A percentile compares a stretch with the other conserved stretches of the same genome.
Conservation (phyloP, 2,888 invertebrate species). For the Aporophyla lueneburgensis region DNA sequence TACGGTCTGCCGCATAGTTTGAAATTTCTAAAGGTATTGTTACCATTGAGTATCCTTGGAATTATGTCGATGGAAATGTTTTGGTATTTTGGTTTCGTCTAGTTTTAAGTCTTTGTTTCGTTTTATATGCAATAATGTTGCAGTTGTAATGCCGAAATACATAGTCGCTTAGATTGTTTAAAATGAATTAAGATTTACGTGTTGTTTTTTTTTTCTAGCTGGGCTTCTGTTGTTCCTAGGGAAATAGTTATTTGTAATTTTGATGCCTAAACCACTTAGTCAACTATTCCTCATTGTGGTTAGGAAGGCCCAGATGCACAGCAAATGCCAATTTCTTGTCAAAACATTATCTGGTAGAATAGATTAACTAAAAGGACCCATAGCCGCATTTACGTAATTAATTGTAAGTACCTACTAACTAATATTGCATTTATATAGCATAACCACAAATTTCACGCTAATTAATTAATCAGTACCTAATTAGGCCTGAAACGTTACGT, state of each 20-base stretch:
- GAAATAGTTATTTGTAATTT: neutral
- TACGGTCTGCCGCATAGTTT: neutral
- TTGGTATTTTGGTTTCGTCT: neutral
- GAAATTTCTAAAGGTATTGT: neutral
- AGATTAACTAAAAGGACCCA: no score
- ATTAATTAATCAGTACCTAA: neutral
- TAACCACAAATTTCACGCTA: slow-evolving; percentile 13
- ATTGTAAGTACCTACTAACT: neutral
- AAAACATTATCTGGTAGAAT: neutral
- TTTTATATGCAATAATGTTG: no score
- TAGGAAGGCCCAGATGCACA: neutral
- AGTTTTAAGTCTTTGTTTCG: neutral
- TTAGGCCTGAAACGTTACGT: neutral
- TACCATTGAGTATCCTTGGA: neutral
- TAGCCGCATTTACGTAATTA: neutral
- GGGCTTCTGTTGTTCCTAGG: neutral
- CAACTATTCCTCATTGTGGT: neutral
- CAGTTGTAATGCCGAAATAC: neutral
- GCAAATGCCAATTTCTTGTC: no score
- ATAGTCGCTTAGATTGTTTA: neutral
- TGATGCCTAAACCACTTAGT: neutral
- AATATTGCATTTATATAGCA: slow-evolving; percentile 6
- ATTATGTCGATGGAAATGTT: neutral
- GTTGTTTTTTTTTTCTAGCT: neutral
- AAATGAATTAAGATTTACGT: neutral